phyloP scores from a whole-genome alignment of 2,113 vertebrate species.

The Sylvia atricapilla region DNA sequence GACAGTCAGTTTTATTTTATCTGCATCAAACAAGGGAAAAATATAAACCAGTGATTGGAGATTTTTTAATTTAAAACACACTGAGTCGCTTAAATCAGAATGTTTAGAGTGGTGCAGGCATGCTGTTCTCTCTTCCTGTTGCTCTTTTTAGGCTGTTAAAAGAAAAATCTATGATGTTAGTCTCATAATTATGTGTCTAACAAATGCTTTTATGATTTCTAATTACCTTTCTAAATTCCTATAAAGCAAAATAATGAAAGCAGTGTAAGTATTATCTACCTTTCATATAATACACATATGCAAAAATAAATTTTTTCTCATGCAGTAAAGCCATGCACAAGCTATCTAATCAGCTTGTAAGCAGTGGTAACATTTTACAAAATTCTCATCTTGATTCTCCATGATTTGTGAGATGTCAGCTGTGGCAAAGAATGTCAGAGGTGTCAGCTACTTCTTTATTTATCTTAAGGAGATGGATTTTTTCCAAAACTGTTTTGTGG shows the following conservation, averaged over 20 bases:
- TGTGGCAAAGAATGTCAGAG: not conserved
- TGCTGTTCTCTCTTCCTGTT: not conserved
- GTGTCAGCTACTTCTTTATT: not conserved
- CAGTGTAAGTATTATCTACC: not conserved
- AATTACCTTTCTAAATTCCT: not conserved
- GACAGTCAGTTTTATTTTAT: not conserved
- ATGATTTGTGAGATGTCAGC: not conserved
- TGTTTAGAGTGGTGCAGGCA: not conserved
- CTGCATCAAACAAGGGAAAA: not conserved
- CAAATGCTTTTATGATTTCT: not conserved
- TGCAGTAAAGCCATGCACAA: not conserved
- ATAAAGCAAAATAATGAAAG: not conserved
- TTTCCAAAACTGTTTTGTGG: not conserved
- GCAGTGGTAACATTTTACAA: not conserved
- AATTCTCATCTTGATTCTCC: not conserved
- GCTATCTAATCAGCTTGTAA: not conserved
- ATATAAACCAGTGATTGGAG: not conserved
- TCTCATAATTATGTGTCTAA: not conserved
- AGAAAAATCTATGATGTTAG: not conserved
- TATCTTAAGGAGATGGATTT: not conserved
- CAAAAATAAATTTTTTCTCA: constrained; percentile 39
- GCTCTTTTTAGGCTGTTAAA: not conserved
- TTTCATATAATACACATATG: constrained; percentile 1
- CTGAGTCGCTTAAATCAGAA: not conserved
- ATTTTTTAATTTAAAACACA: not conserved